These are phyloP conservation scores for Eurytoma adleriae DNA, from an alignment of 2,888 invertebrate species.

Conservation along the genomic window DNA sequence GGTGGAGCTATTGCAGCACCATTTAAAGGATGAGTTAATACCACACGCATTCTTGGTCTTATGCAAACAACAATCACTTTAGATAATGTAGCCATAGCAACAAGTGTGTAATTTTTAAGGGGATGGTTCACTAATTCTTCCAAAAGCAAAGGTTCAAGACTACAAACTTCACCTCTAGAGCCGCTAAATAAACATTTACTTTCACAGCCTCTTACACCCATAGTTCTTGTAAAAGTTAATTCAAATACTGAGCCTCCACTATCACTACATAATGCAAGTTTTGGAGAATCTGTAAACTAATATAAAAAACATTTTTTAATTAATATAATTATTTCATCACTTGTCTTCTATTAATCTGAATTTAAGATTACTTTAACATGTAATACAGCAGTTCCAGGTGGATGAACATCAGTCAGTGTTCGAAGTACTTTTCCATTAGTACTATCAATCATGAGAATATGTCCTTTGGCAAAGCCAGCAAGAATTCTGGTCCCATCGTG, in stretches of 20 bases:
- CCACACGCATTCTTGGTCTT: constrained; percentile 85
- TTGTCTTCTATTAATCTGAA: background rate
- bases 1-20: constrained; percentile 88
- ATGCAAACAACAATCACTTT: constrained; percentile 90
- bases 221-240: constrained; percentile 89
- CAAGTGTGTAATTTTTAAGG: constrained; percentile 85
- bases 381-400: constrained; percentile 89
- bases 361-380: constrained; percentile 79
- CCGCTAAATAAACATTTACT: constrained; percentile 97
- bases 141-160: constrained; percentile 83
- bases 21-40: constrained; percentile 86
- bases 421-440: constrained; percentile 86
- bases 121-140: constrained; percentile 81
- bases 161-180: constrained; percentile 94
- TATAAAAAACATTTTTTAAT: constrained; percentile 39
- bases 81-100: constrained; percentile 96
- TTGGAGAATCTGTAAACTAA: constrained; percentile 84
- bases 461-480: constrained; percentile 87
- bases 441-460: constrained; percentile 94
- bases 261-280: constrained; percentile 89
- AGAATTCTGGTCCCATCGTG: constrained; percentile 90
- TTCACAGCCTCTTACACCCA: constrained; percentile 92
- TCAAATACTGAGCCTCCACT: constrained; percentile 98
- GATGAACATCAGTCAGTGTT: constrained; percentile 87
- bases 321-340: background rate